Evolutionary conservation across 1,140 invertebrate species (phyloP).

Genomic region (Aporrectodea caliginosa): DNA sequence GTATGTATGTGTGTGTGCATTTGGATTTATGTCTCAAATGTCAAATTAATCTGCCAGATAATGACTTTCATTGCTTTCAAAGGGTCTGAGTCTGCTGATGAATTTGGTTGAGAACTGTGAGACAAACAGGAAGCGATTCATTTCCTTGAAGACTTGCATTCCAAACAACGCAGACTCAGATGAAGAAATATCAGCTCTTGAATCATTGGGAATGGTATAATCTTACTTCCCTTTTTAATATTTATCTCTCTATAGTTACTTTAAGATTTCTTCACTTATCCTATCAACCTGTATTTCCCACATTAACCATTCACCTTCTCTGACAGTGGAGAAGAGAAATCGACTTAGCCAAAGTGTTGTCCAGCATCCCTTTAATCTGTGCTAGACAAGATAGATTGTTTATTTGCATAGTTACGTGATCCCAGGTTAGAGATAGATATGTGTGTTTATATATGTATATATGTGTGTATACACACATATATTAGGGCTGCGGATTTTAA

Average conservation of each 20-base stretch:
- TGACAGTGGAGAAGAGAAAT: background rate
- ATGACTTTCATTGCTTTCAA: no score
- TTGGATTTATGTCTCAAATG: no score
- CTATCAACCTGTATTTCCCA: background rate
- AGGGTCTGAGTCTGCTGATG: constrained; percentile 82
- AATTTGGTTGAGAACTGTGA: constrained; percentile 86
- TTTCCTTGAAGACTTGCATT: constrained; percentile 16
- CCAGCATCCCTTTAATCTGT: background rate
- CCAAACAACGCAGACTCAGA: background rate
- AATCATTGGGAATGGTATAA: background rate
- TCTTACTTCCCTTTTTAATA: background rate
- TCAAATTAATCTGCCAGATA: no score
- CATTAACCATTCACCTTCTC: background rate
- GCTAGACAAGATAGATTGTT: background rate
- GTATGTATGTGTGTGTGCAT: no score
- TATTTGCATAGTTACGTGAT: no score
- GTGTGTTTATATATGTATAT: no score
- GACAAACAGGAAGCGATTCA: constrained; percentile 63
- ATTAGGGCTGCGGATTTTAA: no score
- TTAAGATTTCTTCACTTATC: background rate
- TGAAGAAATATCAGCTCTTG: background rate
- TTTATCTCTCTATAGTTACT: background rate
- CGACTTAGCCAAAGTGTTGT: background rate
- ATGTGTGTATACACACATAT: no score
- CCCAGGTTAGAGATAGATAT: no score